phyloP scores from a whole-genome alignment of 2,113 vertebrate species.

The Ochotona curzoniae region DNA sequence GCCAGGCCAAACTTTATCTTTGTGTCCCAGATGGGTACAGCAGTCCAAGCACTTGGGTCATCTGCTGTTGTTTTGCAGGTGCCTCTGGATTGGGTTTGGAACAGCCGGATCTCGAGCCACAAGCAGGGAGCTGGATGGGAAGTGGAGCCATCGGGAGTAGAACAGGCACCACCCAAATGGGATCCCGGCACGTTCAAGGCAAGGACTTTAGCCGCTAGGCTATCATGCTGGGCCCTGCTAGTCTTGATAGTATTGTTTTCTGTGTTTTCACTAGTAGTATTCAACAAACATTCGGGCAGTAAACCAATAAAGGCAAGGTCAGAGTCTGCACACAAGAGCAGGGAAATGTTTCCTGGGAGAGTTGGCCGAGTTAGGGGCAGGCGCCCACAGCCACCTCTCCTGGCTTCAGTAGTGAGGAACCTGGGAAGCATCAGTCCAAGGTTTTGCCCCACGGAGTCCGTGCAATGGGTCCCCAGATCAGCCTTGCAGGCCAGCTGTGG shows the following conservation, averaged over 20 bases:
- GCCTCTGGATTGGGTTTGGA: too few species aligned
- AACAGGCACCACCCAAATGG: too few species aligned
- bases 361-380: neutral
- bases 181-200: too few species aligned
- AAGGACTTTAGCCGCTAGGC: too few species aligned
- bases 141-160: too few species aligned
- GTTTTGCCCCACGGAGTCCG: neutral
- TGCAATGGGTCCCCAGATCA: neutral
- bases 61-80: too few species aligned
- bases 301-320: conserved; percentile 28
- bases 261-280: neutral
- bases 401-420: neutral
- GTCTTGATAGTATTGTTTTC: conserved; percentile 39
- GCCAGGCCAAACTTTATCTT: too few species aligned
- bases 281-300: conserved; percentile 29
- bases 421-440: neutral
- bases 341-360: conserved; percentile 24
- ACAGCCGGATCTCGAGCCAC: too few species aligned
- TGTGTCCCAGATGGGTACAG: too few species aligned
- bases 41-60: too few species aligned
- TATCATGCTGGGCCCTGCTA: neutral
- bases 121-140: too few species aligned
- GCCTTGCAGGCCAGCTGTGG: neutral
- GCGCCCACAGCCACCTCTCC: neutral
- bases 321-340: neutral